A percentile compares a stretch with the other conserved stretches of the same genome.
Evolutionary conservation across 2,797 vertebrate genomes (phyloP).

Genomic region (Sternarchorhynchus goeldii): DNA sequence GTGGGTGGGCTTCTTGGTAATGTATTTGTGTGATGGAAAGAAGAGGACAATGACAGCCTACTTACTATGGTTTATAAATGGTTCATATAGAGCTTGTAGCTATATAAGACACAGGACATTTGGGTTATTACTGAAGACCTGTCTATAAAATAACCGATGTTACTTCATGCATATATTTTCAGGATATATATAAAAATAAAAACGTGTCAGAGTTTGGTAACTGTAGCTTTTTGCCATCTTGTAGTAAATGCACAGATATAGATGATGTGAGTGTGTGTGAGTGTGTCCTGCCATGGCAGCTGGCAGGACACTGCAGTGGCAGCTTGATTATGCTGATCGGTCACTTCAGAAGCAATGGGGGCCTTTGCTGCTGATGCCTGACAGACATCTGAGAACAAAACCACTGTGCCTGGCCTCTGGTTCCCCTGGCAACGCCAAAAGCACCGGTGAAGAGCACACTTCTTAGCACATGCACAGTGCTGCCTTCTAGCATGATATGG

Average conservation of each 20-base stretch:
- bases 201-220: background rate
- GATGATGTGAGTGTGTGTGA: slow-evolving; percentile 11
- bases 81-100: no score
- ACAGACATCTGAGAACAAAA: slow-evolving; percentile 39
- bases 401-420: slow-evolving; percentile 3
- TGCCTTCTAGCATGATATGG: background rate
- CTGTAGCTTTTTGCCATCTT: background rate
- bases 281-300: background rate
- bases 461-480: slow-evolving; percentile 3
- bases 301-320: slow-evolving; percentile 12
- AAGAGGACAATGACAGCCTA: slow-evolving; percentile 32
- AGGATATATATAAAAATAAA: background rate
- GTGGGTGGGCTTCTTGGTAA: slow-evolving; percentile 47
- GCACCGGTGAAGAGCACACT: background rate
- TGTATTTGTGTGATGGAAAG: slow-evolving; percentile 35
- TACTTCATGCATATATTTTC: background rate
- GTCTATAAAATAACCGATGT: background rate
- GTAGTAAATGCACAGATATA: slow-evolving; percentile 36
- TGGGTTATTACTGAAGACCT: background rate
- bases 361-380: slow-evolving; percentile 29
- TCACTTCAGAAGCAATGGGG: slow-evolving; percentile 39
- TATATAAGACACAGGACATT: no score
- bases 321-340: slow-evolving; percentile 36
- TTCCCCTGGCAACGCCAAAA: slow-evolving; percentile 46
- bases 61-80: background rate